A percentile compares a stretch with the other conserved stretches of the same genome.
Evolutionary conservation across 2,113 vertebrate species (phyloP).

Genomic region (Tetrax tetrax): DNA sequence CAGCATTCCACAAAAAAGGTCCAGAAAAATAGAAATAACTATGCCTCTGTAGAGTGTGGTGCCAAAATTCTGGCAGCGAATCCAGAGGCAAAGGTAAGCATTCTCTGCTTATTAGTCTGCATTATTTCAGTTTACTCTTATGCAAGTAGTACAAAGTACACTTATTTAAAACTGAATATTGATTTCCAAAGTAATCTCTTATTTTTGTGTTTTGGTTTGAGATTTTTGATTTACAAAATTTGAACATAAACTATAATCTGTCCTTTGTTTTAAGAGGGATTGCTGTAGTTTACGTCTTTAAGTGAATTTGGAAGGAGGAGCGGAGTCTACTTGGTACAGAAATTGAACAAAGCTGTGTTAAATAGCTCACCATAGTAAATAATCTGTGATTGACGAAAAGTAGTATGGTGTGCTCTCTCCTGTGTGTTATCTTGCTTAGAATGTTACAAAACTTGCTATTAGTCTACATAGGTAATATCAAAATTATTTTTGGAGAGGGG

Average conservation of each 20-base stretch:
- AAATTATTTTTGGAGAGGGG: not conserved
- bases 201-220: not conserved
- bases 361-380: not conserved
- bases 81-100: slow-evolving; percentile 93
- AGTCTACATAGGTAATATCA: not conserved
- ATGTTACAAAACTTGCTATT: not conserved
- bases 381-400: not conserved
- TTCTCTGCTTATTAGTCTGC: not conserved
- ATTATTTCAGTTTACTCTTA: not conserved
- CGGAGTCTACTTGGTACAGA: not conserved
- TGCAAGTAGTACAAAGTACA: not conserved
- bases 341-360: not conserved
- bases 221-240: not conserved
- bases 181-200: not conserved
- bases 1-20: slow-evolving; percentile 91
- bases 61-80: slow-evolving; percentile 98
- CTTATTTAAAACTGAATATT: not conserved
- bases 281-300: not conserved
- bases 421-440: not conserved
- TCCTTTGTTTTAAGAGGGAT: not conserved
- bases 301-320: not conserved
- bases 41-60: slow-evolving; percentile 97
- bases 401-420: not conserved
- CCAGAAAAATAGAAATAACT: slow-evolving; percentile 98
- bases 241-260: not conserved